Evolutionary conservation across 2,888 invertebrate genomes (phyloP).

Genomic region (Abrostola tripartita): DNA sequence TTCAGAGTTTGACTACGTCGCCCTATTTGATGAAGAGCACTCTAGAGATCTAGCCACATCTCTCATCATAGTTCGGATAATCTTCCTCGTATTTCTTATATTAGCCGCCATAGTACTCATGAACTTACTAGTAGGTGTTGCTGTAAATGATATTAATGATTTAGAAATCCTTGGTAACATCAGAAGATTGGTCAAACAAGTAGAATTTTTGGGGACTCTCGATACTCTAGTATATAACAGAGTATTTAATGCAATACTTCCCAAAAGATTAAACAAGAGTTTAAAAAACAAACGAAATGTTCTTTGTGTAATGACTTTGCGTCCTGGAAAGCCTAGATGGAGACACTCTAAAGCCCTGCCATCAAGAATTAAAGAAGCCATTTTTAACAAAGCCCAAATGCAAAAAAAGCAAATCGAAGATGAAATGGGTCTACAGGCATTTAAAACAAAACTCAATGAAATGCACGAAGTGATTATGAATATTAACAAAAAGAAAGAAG

Average conservation of each 20-base stretch:
- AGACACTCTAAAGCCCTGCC: conserved; percentile 72
- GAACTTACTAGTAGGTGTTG: conserved; percentile 89
- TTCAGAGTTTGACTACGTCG: conserved; percentile 87
- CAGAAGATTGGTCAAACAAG: conserved; percentile 86
- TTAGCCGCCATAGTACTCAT: conserved; percentile 88
- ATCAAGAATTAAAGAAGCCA: conserved; percentile 75
- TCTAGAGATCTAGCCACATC: conserved; percentile 76
- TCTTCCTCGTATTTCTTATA: conserved; percentile 86
- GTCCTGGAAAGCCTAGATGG: conserved; percentile 79
- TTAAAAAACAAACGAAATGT: conserved; percentile 80
- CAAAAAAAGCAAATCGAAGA: conserved; percentile 78
- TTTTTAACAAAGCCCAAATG: conserved; percentile 77
- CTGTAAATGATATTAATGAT: conserved; percentile 88
- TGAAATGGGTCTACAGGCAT: conserved; percentile 70
- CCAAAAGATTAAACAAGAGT: conserved; percentile 69
- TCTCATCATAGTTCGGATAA: conserved; percentile 80
- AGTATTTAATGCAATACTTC: conserved; percentile 75
- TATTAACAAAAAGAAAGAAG: conserved; percentile 53
- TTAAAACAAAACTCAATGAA: conserved; percentile 73
- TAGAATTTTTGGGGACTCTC: conserved; percentile 84
- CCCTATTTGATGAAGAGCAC: conserved; percentile 82
- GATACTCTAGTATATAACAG: conserved; percentile 85
- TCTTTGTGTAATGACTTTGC: conserved; percentile 67
- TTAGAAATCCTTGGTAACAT: conserved; percentile 88
- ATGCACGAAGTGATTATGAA: conserved; percentile 77